Percentiles rank a stretch among this genome's conserved stretches.
These are phyloP conservation scores for Osmerus mordax DNA, from an alignment of 2,113 vertebrate genomes.

Conservation along the genomic window DNA sequence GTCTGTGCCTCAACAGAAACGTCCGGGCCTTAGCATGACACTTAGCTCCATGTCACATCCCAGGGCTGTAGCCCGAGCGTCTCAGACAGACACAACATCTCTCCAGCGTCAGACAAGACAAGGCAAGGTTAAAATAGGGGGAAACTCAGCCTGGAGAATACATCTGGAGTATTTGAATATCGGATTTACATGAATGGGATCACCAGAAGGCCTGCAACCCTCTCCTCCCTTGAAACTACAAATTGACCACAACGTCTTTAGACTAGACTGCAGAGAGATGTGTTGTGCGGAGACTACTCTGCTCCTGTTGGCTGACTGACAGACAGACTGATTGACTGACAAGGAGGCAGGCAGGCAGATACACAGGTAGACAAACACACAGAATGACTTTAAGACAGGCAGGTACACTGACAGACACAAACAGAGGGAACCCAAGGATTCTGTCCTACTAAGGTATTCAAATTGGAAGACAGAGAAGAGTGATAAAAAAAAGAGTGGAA, in stretches of 20 bases:
- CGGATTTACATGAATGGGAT: constrained; percentile 51
- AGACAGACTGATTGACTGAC: constrained; percentile 25
- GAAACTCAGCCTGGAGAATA: too few relatives aligned
- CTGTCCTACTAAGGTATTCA: too few relatives aligned
- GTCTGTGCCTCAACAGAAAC: too few relatives aligned
- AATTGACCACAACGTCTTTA: constrained; percentile 42
- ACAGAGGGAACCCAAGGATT: constrained; percentile 1
- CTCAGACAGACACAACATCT: too few relatives aligned
- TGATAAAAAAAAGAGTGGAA: constrained; percentile 10
- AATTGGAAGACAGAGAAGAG: constrained; percentile 9
- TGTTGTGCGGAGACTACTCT: too few relatives aligned
- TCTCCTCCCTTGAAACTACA: constrained; percentile 39
- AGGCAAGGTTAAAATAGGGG: too few relatives aligned
- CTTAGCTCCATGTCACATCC: too few relatives aligned
- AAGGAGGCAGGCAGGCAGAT: neutral
- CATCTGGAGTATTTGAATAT: neutral
- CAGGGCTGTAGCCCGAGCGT: too few relatives aligned
- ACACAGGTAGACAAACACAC: constrained; percentile 1
- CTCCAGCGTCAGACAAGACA: too few relatives aligned
- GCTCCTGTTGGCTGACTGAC: constrained; percentile 7
- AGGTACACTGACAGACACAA: constrained; percentile 29
- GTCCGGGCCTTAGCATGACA: too few relatives aligned
- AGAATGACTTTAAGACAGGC: constrained; percentile 9
- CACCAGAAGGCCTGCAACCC: constrained; percentile 13
- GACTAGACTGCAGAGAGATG: constrained; percentile 9